Percentiles rank a stretch among this genome's conserved stretches.
These are phyloP conservation scores for Clupea harengus DNA, from an alignment of 2,113 vertebrate genomes.

Conservation along the genomic window DNA sequence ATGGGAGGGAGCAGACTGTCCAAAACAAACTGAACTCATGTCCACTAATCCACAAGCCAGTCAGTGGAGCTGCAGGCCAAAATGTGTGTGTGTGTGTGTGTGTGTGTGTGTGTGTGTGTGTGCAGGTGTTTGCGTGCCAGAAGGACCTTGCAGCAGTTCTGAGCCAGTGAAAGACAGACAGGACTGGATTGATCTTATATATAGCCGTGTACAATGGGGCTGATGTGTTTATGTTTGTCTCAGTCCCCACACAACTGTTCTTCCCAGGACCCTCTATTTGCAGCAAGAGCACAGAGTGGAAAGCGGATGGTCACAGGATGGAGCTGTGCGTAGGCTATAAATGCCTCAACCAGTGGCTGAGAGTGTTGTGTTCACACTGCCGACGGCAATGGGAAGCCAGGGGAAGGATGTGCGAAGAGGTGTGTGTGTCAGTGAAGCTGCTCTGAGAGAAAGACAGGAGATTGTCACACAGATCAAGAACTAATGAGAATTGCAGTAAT, in stretches of 20 bases:
- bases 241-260: slow-evolving; percentile 44
- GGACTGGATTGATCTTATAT: slow-evolving; percentile 43
- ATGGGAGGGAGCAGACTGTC: neutral
- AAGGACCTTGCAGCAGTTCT: neutral
- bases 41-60: slow-evolving; percentile 4
- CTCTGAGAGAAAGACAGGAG: neutral
- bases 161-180: neutral
- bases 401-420: slow-evolving; percentile 36
- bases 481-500: neutral
- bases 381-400: slow-evolving; percentile 34
- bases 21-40: neutral
- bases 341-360: slow-evolving; percentile 49
- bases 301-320: slow-evolving; percentile 55
- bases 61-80: slow-evolving; percentile 6
- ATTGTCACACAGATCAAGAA: neutral
- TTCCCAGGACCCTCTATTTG: slow-evolving; percentile 47
- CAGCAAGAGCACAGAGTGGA: slow-evolving; percentile 40
- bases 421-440: neutral
- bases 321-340: slow-evolving; percentile 59
- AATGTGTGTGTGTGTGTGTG: neutral
- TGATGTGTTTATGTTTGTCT: slow-evolving; percentile 36
- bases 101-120: neutral
- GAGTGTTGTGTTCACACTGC: slow-evolving; percentile 29
- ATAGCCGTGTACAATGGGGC: slow-evolving; percentile 42
- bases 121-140: neutral